Base-by-base conservation (phyloP, 2,113 vertebrate species). In the Hipposideros armiger region DNA sequence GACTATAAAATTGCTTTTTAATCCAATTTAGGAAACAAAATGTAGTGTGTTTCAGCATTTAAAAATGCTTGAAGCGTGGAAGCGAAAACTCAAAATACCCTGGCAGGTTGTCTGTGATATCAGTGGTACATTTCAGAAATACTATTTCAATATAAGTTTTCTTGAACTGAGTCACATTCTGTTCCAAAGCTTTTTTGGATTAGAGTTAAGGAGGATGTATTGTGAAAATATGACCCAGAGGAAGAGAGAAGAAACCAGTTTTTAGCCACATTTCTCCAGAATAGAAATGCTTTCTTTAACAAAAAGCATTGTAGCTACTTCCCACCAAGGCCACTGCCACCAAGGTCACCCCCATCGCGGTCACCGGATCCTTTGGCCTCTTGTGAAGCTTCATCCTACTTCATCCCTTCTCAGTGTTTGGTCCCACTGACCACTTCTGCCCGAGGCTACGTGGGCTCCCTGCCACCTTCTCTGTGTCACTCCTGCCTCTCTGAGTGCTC, bases 1-100 rank as follows among this genome's bases (percentile, higher is more conserved):
- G 96, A 88, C 81, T 96, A 92, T 97, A 97, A 98, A 97, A 97
- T 97, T 97, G 90, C 92, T 95, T 97, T 95, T 95, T 98, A 98
- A 97, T 97, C 95, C 94, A 97, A 95, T 97, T 97, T 97, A 95
- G 90, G 80, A 94, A 90, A 92, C 95, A 97, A 83, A 97, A 95
- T 64, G 72, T 94, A 90, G 84, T 95, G 87, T 62, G 87, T 94
- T 96, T 97, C 87, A 92, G 60, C 66, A 85, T 96, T 96, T 94
- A 90, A 92, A 96, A 92, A 87, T 95, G 92, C 95, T 95, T 92
- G 84, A 96, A 96, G 96, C 92, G 0, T 97, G 92, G 95, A 95
- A 95, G 92, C 72, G 90, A 95, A 97, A 91, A 96, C 87, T 93
- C 72, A 93, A 67, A 96, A 95, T 94, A 81, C 56, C 16, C 70